phyloP scores from a whole-genome alignment of 1,140 invertebrate genomes.

The Drosophila grimshawi region DNA sequence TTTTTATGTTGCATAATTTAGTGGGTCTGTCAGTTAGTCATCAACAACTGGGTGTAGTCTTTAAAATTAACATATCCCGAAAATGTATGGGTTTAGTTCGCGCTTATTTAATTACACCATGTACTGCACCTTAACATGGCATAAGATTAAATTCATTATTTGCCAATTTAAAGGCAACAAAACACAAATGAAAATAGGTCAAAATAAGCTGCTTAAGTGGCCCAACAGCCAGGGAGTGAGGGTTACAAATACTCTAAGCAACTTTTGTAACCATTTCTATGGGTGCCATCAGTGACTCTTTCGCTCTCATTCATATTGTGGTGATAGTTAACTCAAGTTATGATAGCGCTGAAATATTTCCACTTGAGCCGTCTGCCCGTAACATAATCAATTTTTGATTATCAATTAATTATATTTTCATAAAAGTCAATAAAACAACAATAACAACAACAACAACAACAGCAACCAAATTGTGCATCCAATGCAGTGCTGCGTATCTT shows the following conservation, averaged over 20 bases:
- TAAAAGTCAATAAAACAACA: conserved; percentile 4
- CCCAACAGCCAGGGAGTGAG: not conserved
- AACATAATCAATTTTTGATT: conserved; percentile 70
- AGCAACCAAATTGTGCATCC: conserved; percentile 20
- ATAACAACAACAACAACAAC: conserved; percentile 17
- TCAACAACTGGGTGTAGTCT: not conserved
- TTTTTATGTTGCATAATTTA: not conserved
- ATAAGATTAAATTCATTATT: not conserved
- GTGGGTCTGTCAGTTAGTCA: not conserved
- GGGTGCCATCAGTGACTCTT: conserved; percentile 29
- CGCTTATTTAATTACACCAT: not conserved
- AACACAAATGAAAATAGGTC: conserved; percentile 21
- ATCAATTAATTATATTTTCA: conserved; percentile 75
- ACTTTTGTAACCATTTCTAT: conserved; percentile 49
- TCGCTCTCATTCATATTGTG: conserved; percentile 6
- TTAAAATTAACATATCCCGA: too few species aligned
- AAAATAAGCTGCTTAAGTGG: conserved; percentile 41
- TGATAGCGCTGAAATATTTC: conserved; percentile 42
- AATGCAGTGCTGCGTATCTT: conserved; percentile 19
- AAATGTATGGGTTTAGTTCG: not conserved
- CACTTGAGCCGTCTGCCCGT: conserved; percentile 18
- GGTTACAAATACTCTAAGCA: conserved; percentile 40
- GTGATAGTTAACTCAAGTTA: not conserved
- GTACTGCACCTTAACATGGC: not conserved
- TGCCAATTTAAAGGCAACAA: not conserved